A percentile compares a stretch with the other conserved stretches of the same genome.
phyloP scores from a whole-genome alignment of 2,113 vertebrate species.

The Sula dactylatra region DNA sequence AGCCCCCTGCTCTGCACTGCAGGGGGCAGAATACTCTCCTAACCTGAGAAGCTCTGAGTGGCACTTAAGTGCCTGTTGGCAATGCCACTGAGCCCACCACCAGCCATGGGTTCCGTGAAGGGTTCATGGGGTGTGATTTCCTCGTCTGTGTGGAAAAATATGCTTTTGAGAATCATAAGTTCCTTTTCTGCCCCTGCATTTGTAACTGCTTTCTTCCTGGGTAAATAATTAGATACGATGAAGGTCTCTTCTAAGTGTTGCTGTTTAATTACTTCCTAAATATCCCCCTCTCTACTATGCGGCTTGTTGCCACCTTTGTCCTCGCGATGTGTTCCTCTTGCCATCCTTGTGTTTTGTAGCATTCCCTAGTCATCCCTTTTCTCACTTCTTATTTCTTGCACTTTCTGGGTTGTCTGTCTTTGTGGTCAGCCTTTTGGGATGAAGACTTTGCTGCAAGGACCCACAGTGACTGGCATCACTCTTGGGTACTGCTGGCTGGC shows the following conservation, averaged over 20 bases:
- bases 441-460: not conserved
- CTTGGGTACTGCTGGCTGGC: not conserved
- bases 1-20: not conserved
- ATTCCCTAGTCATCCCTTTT: not conserved
- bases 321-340: not conserved
- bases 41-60: not conserved
- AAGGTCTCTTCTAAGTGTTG: not conserved
- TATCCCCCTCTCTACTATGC: fast-evolving
- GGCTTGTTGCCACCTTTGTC: not conserved
- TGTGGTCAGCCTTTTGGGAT: not conserved
- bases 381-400: not conserved
- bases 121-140: not conserved
- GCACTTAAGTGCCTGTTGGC: not conserved
- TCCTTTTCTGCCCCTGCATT: not conserved
- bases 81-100: not conserved
- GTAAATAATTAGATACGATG: not conserved
- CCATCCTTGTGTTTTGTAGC: not conserved
- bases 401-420: not conserved
- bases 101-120: not conserved
- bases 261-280: not conserved
- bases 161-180: not conserved
- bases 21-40: not conserved
- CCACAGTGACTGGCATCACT: not conserved
- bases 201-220: not conserved
- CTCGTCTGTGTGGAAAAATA: not conserved